Evolutionary conservation across 2,797 vertebrate species (phyloP), one percentile per base, ranked within the genome.

Genomic region (Coccyzus lansbergi): DNA sequence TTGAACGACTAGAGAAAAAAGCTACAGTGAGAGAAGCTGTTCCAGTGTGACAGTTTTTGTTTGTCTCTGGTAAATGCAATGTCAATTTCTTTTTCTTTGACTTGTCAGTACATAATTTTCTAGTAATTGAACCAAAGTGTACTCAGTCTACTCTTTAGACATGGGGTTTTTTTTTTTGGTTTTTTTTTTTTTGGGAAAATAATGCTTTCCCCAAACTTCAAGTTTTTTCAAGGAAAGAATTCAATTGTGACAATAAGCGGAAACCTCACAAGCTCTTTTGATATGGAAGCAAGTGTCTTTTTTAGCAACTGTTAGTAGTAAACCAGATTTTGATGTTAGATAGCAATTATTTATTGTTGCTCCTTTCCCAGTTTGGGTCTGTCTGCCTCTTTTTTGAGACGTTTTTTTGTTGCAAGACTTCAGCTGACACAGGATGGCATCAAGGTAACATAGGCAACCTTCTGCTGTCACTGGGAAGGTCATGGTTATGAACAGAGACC

Each of bases 401-500:
- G 9, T 22, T 9, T 49, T 64, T 80, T 67, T 48, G 15, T 51
- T 69, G 14, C 40, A 14, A 75, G n/a, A 34, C 31, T 56, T 62
- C 5, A 65, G 24, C 18, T 29, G 11, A 24, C 1, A 2, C 10
- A 24, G 46, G 46, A 48, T 48, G 46, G 46, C 46, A 48, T 44
- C 19, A 20, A 9, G 21, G 42, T 44, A 18, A 42, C 15, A 16
- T 48, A 24, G 46, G 21, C 21, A 48, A 21, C 10, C 46, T 52
- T 55, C 10, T 16, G 48, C 33, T 65, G 55, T 59, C n/a, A 13
- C 34, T 34, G 10, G 20, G 36, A 58, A 76, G 20, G 49, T 59
- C 0, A 0, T 52, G 2, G 20, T 53, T 86, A 33, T 0, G 18
- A 78, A 53, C 4, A 2, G 12, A 44, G 19, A 20, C 67, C 29